phyloP scores from a whole-genome alignment of 2,113 vertebrate species.

The Rhea americana region DNA sequence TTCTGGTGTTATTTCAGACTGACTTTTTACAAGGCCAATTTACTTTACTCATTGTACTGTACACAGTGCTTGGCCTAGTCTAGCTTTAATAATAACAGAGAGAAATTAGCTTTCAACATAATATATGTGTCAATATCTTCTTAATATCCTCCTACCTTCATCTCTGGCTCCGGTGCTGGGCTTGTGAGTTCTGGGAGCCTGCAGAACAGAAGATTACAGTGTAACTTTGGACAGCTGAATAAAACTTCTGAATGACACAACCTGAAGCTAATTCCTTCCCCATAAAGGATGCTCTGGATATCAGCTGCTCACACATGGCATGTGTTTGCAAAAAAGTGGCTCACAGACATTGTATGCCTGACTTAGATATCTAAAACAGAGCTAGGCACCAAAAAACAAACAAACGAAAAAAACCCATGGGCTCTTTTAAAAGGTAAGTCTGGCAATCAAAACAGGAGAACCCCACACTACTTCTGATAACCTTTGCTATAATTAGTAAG shows the following conservation, averaged over 20 bases:
- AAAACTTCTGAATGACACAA: not conserved
- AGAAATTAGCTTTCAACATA: not conserved
- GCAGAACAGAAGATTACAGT: constrained; percentile 30
- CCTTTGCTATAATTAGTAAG: not conserved
- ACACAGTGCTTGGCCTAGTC: not conserved
- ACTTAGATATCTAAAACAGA: not conserved
- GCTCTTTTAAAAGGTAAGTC: not conserved
- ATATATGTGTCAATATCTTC: not conserved
- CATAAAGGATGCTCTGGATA: not conserved
- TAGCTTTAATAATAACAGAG: not conserved
- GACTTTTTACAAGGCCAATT: not conserved
- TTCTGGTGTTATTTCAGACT: not conserved
- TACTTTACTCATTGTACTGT: not conserved
- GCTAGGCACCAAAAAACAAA: not conserved
- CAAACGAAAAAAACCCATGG: not conserved
- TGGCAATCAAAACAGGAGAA: not conserved
- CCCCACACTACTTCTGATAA: not conserved
- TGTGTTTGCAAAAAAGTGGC: not conserved
- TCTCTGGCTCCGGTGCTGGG: constrained; percentile 79
- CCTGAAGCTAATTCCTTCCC: constrained; percentile 6
- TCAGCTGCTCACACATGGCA: not conserved
- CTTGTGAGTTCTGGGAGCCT: constrained; percentile 87
- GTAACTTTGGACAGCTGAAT: not conserved
- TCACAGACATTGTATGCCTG: not conserved
- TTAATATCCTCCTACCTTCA: constrained; percentile 83